These are phyloP conservation scores for Schizopygopsis pylzovi DNA, from an alignment of 2,797 vertebrate genomes.

Conservation along the genomic window DNA sequence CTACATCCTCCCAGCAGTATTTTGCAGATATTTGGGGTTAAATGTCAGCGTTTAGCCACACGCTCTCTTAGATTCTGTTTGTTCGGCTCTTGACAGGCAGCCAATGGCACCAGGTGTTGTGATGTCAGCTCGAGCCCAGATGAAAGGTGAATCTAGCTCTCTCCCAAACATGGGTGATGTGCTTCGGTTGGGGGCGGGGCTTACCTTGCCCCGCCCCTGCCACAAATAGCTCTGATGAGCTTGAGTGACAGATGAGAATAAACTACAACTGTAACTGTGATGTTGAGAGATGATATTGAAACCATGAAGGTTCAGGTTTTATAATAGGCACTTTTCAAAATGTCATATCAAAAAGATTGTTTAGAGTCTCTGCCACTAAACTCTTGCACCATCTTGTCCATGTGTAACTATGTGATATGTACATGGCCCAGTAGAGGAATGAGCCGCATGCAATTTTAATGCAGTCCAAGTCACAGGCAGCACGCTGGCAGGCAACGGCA, in stretches of 20 bases:
- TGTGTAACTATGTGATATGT: too few species aligned
- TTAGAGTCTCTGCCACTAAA: neutral
- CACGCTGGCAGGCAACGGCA: slow-evolving; percentile 53
- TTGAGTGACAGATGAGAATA: slow-evolving; percentile 36
- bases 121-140: slow-evolving; percentile 21
- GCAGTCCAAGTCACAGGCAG: slow-evolving; percentile 41
- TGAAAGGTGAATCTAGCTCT: slow-evolving; percentile 40
- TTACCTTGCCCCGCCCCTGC: slow-evolving; percentile 24
- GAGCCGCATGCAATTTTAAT: slow-evolving; percentile 72
- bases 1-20: slow-evolving; percentile 54
- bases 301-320: neutral
- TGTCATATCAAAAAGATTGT: neutral
- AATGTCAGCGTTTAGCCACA: neutral
- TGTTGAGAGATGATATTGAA: slow-evolving; percentile 1
- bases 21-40: neutral
- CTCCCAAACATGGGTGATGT: slow-evolving; percentile 42
- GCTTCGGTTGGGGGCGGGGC: slow-evolving; percentile 52
- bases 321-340: neutral
- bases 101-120: slow-evolving; percentile 29
- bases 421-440: slow-evolving; percentile 61
- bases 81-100: neutral
- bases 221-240: slow-evolving; percentile 16
- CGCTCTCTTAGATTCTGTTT: slow-evolving; percentile 25
- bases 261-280: slow-evolving; percentile 5
- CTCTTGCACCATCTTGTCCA: neutral